Base-by-base conservation (phyloP, 2,888 invertebrate species). In the Idaea aversata region DNA sequence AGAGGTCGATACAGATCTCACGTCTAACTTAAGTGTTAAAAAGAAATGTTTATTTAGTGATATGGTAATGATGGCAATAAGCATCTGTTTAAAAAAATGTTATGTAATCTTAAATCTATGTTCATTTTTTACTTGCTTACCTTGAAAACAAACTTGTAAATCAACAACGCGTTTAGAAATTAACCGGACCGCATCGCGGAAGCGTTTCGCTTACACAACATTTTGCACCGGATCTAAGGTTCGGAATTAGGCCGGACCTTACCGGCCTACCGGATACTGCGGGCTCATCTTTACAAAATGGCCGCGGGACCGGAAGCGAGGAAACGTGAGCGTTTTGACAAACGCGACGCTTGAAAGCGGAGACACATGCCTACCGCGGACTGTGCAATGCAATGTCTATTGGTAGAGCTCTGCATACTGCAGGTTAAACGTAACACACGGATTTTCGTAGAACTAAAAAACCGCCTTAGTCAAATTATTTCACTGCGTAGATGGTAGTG, bases 261-360 rank as follows among this genome's bases (percentile, higher is more conserved):
- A 74, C 78, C 75, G 81, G 78, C 76, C 70, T 72, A 77, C 83
- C 86, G 88, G 89, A 86, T 84, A 80, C 85, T 76, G 85, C 84
- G 86, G 86, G 82, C 76, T 82, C 85, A 86, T 88, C 88, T 90
- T 90, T 86, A 85, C 89, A 91, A 91, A 88, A 91, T 88, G 92
- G 92, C 91, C 84, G 87, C 79, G 81, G 68, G 63, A 62, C 64
- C 61, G 91, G 91, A 91, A 87, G 80, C 77, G 82, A 82, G 83
- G 86, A 86, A 88, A 91, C 93, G 93, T 92, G 93, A 90, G 83
- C 87, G 89, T 88, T 91, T 89, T 93, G 91, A 91, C 90, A 91
- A 91, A 88, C 87, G 85, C 81, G 80, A 78, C 77, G 78, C 83
- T 87, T 86, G 84, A 86, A 88, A 88, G 80, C 81, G 81, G 77